Evolutionary conservation across 2,113 vertebrate genomes (phyloP).

Genomic region (Mellivora capensis): DNA sequence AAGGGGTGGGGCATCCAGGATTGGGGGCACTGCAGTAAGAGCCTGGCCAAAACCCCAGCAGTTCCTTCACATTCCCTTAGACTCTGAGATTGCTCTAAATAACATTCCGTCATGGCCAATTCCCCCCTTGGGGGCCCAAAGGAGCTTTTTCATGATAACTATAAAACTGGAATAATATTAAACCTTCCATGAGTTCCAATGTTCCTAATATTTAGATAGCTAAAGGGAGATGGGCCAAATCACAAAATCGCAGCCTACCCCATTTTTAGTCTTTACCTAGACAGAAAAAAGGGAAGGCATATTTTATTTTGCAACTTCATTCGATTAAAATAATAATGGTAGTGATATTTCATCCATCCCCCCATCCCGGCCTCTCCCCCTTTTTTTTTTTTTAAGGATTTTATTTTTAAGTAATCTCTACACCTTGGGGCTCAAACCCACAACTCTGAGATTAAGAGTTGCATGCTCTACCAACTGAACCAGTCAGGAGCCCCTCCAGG

Average conservation of each 20-base stretch:
- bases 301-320: not conserved
- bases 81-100: not conserved
- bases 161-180: not conserved
- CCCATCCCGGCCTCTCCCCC: not conserved
- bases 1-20: not conserved
- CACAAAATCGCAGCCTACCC: not conserved
- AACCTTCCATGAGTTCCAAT: not conserved
- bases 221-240: not conserved
- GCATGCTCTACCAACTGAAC: not conserved
- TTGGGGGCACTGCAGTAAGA: accelerated
- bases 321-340: not conserved
- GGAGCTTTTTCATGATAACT: not conserved
- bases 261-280: not conserved
- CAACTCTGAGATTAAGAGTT: not conserved
- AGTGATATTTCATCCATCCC: not conserved
- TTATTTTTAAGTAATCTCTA: not conserved
- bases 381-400: not conserved
- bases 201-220: not conserved
- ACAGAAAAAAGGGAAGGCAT: not conserved
- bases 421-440: not conserved
- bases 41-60: not conserved
- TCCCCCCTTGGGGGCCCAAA: not conserved
- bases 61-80: not conserved
- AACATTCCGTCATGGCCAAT: not conserved
- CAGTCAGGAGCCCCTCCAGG: not conserved